phyloP scores from a whole-genome alignment of 2,888 invertebrate genomes.

The Trissolcus japonicus region DNA sequence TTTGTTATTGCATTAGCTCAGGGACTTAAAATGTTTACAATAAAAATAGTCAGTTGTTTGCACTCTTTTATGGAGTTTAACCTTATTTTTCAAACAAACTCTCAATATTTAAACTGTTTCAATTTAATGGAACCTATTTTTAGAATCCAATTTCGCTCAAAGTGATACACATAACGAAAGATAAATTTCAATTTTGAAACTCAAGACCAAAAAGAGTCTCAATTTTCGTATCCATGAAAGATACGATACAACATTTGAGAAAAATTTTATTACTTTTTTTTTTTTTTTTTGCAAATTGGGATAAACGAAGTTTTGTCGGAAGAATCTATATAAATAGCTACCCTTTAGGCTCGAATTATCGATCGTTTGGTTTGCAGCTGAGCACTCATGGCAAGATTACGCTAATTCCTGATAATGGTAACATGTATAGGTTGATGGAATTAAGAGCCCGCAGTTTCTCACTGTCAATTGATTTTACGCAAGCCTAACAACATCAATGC shows the following conservation, averaged over 20 bases:
- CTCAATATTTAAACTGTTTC: neutral
- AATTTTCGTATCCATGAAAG: no score
- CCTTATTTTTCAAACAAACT: neutral
- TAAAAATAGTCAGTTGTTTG: slow-evolving; percentile 16
- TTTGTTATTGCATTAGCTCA: slow-evolving; percentile 51
- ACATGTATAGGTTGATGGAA: slow-evolving; percentile 45
- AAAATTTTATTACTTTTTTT: no score
- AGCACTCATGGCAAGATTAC: slow-evolving; percentile 46
- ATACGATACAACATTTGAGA: no score
- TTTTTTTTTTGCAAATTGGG: no score
- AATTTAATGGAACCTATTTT: no score
- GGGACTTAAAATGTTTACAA: slow-evolving; percentile 37
- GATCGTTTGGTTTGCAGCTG: slow-evolving; percentile 31
- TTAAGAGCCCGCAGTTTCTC: slow-evolving; percentile 37
- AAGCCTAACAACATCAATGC: slow-evolving; percentile 43
- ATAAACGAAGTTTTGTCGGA: neutral
- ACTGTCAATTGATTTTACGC: slow-evolving; percentile 46
- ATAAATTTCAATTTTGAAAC: no score
- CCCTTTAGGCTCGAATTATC: slow-evolving; percentile 33
- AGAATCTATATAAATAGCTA: slow-evolving; percentile 15
- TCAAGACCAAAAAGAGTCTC: no score
- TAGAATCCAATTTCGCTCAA: no score
- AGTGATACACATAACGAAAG: no score
- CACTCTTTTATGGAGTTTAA: neutral
- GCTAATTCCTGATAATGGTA: slow-evolving; percentile 45